Evolutionary conservation across 1,140 invertebrate genomes (phyloP), one percentile per base, ranked within the genome.

Genomic region (Temnothorax curvispinosus): DNA sequence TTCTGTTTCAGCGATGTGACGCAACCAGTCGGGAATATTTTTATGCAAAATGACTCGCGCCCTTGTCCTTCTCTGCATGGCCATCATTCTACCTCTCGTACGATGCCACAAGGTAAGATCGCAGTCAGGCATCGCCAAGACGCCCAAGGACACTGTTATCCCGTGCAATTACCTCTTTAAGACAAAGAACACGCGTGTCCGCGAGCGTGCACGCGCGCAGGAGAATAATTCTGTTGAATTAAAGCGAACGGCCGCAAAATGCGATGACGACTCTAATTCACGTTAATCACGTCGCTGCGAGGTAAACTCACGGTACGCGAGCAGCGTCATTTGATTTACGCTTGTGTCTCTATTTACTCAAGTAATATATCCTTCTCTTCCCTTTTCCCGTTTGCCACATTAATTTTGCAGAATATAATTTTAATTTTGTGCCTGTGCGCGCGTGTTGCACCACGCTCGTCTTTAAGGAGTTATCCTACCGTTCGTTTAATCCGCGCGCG

Each of bases 11-110:
- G 95, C 92, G 93, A 95, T 95, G 94, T 94, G 94, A 94, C 94
- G 94, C 93, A 93, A 93, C 92, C 94, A 92, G 94, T 93, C 93
- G 93, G 94, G 93, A 95, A 94, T 93, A 93, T 92, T 93, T 94
- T 92, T 93, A 91, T 91, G 92, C 94, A 95, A 95, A 94, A 95
- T 95, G 95, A 94, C 93, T 95, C 94, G 95, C 93, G 91, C 93
- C 92, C 90, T 95, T 92, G 93, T 95, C 92, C 91, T 95, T 90
- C 92, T 95, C 90, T 95, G 94, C 93, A 94, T 95, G 93, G 92
- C 87, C 92, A 91, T 84, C 69, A 75, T 95, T 92, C 91, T 94
- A 95, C 93, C 94, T 91, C 92, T 95, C 91, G 93, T 94, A 94
- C 93, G 92, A 95, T 95, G 95, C 93, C 92, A 94, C 93, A 94